phyloP scores from a whole-genome alignment of 2,113 vertebrate species.

The Erythrocercus mccallii region DNA sequence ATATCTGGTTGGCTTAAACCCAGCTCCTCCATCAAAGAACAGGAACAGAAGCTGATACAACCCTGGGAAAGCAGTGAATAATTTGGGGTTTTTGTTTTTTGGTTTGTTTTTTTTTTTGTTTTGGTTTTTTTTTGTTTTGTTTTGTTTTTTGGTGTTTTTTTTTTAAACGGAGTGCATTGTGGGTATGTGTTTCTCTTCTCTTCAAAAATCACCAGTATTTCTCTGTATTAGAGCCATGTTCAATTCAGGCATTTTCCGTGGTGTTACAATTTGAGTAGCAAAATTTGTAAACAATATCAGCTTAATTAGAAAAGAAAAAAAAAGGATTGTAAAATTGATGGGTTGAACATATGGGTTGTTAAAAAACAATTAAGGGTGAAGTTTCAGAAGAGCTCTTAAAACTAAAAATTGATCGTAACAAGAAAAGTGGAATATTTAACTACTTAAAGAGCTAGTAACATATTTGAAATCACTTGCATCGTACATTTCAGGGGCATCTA shows the following conservation, averaged over 20 bases:
- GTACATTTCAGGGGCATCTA: not conserved
- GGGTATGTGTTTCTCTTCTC: not conserved
- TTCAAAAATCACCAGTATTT: not conserved
- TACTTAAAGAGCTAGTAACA: not conserved
- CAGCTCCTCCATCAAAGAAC: not conserved
- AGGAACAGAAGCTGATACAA: not conserved
- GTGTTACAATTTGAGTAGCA: not conserved
- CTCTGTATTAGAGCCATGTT: not conserved
- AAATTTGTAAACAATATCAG: slow-evolving; percentile 19
- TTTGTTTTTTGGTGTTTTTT: not conserved
- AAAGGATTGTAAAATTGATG: slow-evolving; percentile 27
- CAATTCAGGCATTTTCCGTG: not conserved
- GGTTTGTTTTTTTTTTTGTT: not conserved
- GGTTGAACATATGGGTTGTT: slow-evolving; percentile 30
- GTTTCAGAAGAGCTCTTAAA: slow-evolving; percentile 6
- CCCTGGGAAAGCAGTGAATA: not conserved
- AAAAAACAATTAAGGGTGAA: slow-evolving; percentile 17
- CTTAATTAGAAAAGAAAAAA: slow-evolving; percentile 42
- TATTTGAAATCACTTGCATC: not conserved
- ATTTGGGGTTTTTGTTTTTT: not conserved
- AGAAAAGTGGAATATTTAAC: not conserved
- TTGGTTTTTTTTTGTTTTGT: not conserved
- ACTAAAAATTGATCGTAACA: not conserved
- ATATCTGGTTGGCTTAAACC: not conserved
- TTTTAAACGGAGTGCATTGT: not conserved